phyloP scores from a whole-genome alignment of 1,140 invertebrate species.

The Eumaeus atala region DNA sequence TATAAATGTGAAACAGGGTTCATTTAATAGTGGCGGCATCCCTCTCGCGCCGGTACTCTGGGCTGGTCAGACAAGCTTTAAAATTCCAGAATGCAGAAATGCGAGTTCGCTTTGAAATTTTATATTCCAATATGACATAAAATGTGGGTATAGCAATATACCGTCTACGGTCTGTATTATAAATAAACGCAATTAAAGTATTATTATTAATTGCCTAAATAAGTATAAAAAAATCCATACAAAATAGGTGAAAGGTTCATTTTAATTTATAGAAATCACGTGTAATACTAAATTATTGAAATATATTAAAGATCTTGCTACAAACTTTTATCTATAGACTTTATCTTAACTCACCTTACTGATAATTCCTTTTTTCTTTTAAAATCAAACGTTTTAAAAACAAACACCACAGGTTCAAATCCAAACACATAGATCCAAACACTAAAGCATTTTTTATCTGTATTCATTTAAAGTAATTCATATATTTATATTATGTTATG shows the following conservation, averaged over 20 bases:
- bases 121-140: neutral
- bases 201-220: no score
- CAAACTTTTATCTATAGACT: neutral
- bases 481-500: no score
- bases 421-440: slow-evolving; percentile 3
- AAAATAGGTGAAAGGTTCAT: no score
- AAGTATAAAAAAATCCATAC: no score
- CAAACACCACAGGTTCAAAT: slow-evolving; percentile 9
- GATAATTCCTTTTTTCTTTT: no score
- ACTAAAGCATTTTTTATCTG: neutral
- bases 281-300: no score
- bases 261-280: no score
- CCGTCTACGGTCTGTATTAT: no score
- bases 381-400: neutral
- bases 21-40: slow-evolving; percentile 31
- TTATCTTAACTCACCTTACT: neutral
- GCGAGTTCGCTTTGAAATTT: slow-evolving; percentile 44
- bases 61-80: slow-evolving; percentile 55
- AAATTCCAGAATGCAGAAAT: slow-evolving; percentile 47
- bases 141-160: no score
- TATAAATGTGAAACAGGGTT: slow-evolving; percentile 19
- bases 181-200: no score
- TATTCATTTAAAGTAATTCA: no score
- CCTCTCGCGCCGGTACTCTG: slow-evolving; percentile 20
- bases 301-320: no score